Evolutionary conservation across 2,797 vertebrate species (phyloP).

Genomic region (Knipowitschia caucasica): DNA sequence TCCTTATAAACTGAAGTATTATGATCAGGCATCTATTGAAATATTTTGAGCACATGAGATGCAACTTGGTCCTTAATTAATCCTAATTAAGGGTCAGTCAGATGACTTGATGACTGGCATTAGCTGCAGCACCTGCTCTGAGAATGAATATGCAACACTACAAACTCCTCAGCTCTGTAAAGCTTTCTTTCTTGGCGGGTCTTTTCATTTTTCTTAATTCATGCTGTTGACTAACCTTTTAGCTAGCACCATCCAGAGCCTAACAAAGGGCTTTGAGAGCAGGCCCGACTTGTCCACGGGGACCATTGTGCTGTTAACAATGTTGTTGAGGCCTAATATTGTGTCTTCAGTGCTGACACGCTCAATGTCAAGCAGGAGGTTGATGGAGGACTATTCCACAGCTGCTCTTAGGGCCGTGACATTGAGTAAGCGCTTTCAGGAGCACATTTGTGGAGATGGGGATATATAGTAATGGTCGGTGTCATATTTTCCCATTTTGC

Average conservation of each 20-base stretch:
- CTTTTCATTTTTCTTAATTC: constrained; percentile 34
- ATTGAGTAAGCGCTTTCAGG: constrained; percentile 39
- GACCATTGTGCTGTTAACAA: constrained; percentile 63
- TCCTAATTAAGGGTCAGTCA: constrained; percentile 71
- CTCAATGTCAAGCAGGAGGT: constrained; percentile 49
- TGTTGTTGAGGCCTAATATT: constrained; percentile 57
- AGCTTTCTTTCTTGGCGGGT: constrained; percentile 16
- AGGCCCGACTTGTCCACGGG: constrained; percentile 37
- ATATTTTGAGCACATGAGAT: constrained; percentile 30
- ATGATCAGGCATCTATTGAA: too few species aligned
- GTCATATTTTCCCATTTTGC: constrained; percentile 24
- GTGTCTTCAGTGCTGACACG: constrained; percentile 46
- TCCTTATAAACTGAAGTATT: too few species aligned
- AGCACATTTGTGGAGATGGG: constrained; percentile 16
- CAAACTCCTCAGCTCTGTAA: constrained; percentile 2
- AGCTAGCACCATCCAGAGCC: constrained; percentile 39
- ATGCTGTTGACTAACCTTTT: constrained; percentile 51
- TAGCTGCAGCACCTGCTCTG: constrained; percentile 66
- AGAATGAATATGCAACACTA: constrained; percentile 76
- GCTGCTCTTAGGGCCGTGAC: constrained; percentile 49
- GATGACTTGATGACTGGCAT: constrained; percentile 57
- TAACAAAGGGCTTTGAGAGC: constrained; percentile 64
- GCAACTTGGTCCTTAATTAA: constrained; percentile 52
- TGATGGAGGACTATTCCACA: constrained; percentile 39
- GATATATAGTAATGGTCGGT: neutral